Conservation (phyloP, 1,140 invertebrate genomes). For the Solenopsis invicta region DNA sequence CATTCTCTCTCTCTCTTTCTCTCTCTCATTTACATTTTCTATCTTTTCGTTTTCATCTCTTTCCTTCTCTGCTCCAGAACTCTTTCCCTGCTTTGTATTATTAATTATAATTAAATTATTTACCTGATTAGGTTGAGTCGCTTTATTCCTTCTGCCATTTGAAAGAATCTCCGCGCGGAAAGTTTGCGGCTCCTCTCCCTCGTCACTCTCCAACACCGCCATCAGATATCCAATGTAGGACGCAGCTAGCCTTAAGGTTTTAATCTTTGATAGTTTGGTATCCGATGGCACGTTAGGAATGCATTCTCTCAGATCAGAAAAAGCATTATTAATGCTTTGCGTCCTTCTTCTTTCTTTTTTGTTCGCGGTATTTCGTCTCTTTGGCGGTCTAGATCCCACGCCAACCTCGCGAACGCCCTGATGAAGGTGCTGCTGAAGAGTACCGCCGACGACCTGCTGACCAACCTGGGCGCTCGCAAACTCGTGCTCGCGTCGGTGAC, state of each 20-base stretch:
- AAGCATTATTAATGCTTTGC: constrained; percentile 98
- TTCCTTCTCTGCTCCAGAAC: background rate
- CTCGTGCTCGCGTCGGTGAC: constrained; percentile 66
- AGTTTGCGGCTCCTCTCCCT: constrained; percentile 90
- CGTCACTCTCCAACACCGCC: constrained; percentile 92
- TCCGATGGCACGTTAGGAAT: constrained; percentile 98
- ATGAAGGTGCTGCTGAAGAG: constrained; percentile 71
- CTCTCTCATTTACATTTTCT: background rate
- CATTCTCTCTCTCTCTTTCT: no score
- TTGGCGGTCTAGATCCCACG: constrained; percentile 83
- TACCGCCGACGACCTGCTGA: constrained; percentile 39
- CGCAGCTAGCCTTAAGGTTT: constrained; percentile 95
- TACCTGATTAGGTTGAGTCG: constrained; percentile 78
- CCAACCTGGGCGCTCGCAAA: constrained; percentile 35
- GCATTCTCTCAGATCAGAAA: constrained; percentile 95
- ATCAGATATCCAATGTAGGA: constrained; percentile 97
- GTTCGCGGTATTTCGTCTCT: constrained; percentile 94
- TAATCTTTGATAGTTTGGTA: constrained; percentile 98
- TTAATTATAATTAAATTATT: constrained; percentile 44
- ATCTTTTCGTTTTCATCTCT: no score
- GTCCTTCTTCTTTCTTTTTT: constrained; percentile 97
- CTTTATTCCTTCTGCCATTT: constrained; percentile 83
- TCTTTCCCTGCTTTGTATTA: background rate
- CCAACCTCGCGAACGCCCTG: constrained; percentile 58
- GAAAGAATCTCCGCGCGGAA: constrained; percentile 92